phyloP scores from a whole-genome alignment of 23 tunicate genomes.

The Oikopleura dioica region DNA sequence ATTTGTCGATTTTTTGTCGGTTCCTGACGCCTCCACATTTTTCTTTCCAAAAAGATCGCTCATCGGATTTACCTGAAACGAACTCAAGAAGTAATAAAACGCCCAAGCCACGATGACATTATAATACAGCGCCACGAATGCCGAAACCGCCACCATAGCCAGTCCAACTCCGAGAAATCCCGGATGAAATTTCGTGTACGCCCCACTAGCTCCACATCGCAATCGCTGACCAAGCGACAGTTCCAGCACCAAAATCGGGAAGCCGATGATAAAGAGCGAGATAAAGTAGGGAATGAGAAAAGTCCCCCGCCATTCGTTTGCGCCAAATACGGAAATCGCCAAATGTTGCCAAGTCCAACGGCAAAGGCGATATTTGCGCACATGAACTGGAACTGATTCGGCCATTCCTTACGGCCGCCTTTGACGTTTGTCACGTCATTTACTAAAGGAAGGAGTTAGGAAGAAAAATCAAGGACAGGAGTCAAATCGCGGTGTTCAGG shows the following conservation, averaged over 20 bases:
- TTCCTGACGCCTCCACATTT: no score
- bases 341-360: constrained; percentile 92
- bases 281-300: neutral
- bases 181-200: constrained; percentile 73
- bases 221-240: neutral
- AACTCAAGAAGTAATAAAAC: constrained; percentile 82
- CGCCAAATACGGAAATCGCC: constrained; percentile 97
- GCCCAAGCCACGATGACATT: constrained; percentile 94
- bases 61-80: no score
- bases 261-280: neutral
- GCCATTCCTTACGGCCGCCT: constrained; percentile 24
- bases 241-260: neutral
- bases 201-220: constrained; percentile 55
- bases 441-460: no score
- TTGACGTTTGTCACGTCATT: neutral
- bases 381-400: constrained; percentile 80
- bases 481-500: no score
- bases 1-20: no score
- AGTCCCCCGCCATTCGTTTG: constrained; percentile 45
- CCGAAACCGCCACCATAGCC: constrained; percentile 79
- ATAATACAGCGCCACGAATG: constrained; percentile 75
- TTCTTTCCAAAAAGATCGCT: no score
- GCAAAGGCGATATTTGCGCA: constrained; percentile 92
- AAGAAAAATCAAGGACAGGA: no score
- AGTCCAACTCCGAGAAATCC: constrained; percentile 74